Evolutionary conservation across 1,140 invertebrate species (phyloP), one percentile per base, ranked within the genome.

Genomic region (Cotesia glomerata): DNA sequence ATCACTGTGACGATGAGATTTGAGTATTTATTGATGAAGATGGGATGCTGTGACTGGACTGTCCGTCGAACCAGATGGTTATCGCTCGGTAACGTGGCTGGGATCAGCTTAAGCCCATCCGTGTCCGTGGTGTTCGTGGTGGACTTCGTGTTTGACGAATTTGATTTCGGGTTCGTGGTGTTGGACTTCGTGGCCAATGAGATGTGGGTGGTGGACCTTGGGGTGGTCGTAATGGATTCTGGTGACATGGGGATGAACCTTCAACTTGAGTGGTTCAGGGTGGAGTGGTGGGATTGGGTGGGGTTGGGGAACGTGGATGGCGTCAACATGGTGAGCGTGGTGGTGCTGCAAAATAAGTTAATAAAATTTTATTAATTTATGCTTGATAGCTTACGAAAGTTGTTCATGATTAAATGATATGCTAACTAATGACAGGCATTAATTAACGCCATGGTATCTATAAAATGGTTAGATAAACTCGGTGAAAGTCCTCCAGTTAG

Each of bases 241-340:
- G 18, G 69, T 70, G 16, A 78, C 49, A 1, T 83, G 78, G 63
- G 63, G 64, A 64, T 82, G 81, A 8, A 78, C 81, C 69, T 82
- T 80, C 32, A 85, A 72, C 74, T 81, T 80, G 11, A 86, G 72
- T 32, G 85, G 85, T 58, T 84, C 79, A 0, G 85, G 85, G 45
- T 85, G 84, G 35, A 83, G 78, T 13, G 83, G 71, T 11, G 84
- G 85, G 45, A 85, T 81, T 3, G 84, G 74, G n/a, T 75, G 76
- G 26, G 80, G 84, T 65, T 85, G 84, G 8, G 78, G 78, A 13
- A 84, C 75, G 49, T 82, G 79, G 62, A 86, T 78, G 18, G 78
- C 81, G 59, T 84, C 81, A 45, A 71, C 70, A 62, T 77, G 76
- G 49, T 75, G 71, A 56, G 62, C 76, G 56, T 82, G 78, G 49